Base-by-base conservation (phyloP, 1,140 invertebrate species). In the Panonychus citri region DNA sequence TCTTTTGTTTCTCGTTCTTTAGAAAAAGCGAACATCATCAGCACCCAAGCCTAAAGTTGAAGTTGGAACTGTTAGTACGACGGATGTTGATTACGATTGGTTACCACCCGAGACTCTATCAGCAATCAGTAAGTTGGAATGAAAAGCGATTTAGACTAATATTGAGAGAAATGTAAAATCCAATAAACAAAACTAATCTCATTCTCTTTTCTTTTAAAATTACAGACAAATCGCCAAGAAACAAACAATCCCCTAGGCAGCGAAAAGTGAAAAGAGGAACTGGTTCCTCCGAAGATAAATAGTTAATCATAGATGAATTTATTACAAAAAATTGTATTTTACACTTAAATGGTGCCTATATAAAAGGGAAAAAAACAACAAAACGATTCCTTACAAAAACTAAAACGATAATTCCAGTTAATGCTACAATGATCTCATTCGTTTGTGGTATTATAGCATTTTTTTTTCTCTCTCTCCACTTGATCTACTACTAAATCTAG, bases 11-110 rank as follows among this genome's bases (percentile, higher is more conserved):
- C 21, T 55, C n/a, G 46, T n/a, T 54, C 48, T 39, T 51, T 56
- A 60, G 15, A 53, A 65, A 63, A 62, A 62, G 52, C 65, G 61
- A 42, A 53, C 25, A 17, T 51, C 53, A 49, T 51, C 49, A 17
- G 24, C 28, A 26, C 17, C n/a, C 12, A 65, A 65, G 28, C 62
- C 77, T 74, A 63, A 74, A 69, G 57, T 57, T 60, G 74, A 60
- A 72, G 71, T 50, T 66, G 89, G 88, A 64, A 85, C 83, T 40
- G 80, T 67, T 27, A 72, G 73, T 63, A 70, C 83, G 64, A 87
- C 89, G 71, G 83, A 76, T 64, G 72, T 98, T 30, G 93, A 98
- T 71, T 97, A 90, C 66, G 90, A 97, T 61, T 98, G 94, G 93
- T 71, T 98, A 63, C 93, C 93, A 56, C 82, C 84, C 65, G 84